phyloP scores from a whole-genome alignment of 2,113 vertebrate genomes.

The Xiphorhynchus elegans region DNA sequence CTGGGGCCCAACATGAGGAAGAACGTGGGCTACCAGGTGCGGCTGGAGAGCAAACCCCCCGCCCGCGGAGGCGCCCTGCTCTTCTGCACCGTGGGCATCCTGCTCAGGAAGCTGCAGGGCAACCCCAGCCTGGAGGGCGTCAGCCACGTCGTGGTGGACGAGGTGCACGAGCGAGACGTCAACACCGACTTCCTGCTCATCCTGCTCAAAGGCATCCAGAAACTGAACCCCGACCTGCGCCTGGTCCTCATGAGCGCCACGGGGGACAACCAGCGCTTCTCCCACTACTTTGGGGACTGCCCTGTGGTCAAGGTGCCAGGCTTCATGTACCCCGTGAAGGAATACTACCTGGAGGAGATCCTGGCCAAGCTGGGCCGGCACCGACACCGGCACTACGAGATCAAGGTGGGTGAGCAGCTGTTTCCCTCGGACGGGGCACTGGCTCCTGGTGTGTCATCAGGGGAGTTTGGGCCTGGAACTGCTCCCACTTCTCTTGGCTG shows the following conservation, averaged over 20 bases:
- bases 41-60: conserved; percentile 89
- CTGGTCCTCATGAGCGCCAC: conserved; percentile 96
- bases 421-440: not conserved
- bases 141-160: conserved; percentile 94
- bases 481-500: not conserved
- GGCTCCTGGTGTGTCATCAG: not conserved
- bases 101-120: conserved; percentile 90
- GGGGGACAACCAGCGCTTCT: conserved; percentile 88
- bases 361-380: conserved; percentile 82
- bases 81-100: conserved; percentile 95
- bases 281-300: conserved; percentile 88
- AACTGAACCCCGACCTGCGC: conserved; percentile 82
- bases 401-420: conserved; percentile 53
- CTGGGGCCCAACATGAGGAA: conserved; percentile 86
- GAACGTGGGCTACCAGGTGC: conserved; percentile 93
- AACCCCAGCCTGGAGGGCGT: conserved; percentile 88
- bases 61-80: conserved; percentile 88
- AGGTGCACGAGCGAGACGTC: conserved; percentile 95
- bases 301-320: conserved; percentile 90
- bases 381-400: conserved; percentile 70
- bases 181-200: conserved; percentile 97
- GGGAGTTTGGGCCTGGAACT: not conserved
- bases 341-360: conserved; percentile 92
- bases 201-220: conserved; percentile 83
- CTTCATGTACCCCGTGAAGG: conserved; percentile 93